Conservation (phyloP, 2,888 invertebrate species). For the Tyria jacobaeae region DNA sequence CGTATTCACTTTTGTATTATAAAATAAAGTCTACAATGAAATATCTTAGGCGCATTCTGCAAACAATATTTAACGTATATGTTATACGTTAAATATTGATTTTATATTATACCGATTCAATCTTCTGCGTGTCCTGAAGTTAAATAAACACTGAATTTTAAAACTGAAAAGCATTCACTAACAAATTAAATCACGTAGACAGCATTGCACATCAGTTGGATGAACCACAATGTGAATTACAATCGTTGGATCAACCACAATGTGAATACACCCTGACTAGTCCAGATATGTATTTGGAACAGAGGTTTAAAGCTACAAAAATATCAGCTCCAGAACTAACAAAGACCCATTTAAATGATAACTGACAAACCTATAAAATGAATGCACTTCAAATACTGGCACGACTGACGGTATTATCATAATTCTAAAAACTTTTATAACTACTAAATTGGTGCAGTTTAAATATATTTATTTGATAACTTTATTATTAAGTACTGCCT, state of each 20-base stretch:
- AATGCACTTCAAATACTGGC: not conserved
- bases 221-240: not conserved
- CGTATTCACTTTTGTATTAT: too few species aligned
- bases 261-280: too few species aligned
- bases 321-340: not conserved
- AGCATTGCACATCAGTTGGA: slow-evolving; percentile 10
- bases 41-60: too few species aligned
- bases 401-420: not conserved
- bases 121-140: too few species aligned
- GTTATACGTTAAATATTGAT: too few species aligned
- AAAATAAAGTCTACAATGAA: too few species aligned
- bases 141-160: slow-evolving; percentile 33
- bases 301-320: too few species aligned
- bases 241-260: too few species aligned
- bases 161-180: slow-evolving; percentile 1
- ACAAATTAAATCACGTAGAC: slow-evolving; percentile 13
- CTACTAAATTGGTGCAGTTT: not conserved
- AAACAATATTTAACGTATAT: too few species aligned
- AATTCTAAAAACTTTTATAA: not conserved
- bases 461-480: too few species aligned
- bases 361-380: not conserved
- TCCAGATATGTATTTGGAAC: not conserved
- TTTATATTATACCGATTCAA: too few species aligned
- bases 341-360: not conserved
- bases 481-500: too few species aligned